Evolutionary conservation across 2,113 vertebrate species (phyloP), one percentile per base, ranked within the genome.

Genomic region (Pogona vitticeps): DNA sequence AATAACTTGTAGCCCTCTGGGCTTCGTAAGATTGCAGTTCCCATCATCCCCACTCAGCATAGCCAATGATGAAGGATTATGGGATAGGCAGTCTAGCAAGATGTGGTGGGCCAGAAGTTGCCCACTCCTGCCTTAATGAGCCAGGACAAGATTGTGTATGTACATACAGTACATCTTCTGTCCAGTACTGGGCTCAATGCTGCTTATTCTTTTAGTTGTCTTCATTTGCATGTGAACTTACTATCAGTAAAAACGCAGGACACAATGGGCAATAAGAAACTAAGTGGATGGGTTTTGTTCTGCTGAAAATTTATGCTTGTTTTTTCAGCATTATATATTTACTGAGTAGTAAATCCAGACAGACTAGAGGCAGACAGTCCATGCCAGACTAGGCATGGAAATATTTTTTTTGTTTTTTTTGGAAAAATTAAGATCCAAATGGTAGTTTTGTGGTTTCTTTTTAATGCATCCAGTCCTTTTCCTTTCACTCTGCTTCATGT

Each of bases 401-500:
- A 76, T 8, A 1, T 42, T 56, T 8, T 23, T 40, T 21, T 31
- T 59, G 28, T 23, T 23, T 70, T 31, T 58, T 28, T 46, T 18
- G 33, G 33, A 71, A 6, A 31, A 83, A 13, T 28, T 26, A 80
- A 38, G 46, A 8, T 7, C 1, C 0, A 0, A 3, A 63, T 9
- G 85, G 42, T 21, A 80, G 46, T 40, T 0, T 2, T 1, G 46
- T 5, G 12, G 42, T 31, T 28, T 87, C 42, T 71, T 2, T 89
- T 84, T 76, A 81, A 76, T 23, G 58, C 1, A 58, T 28, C 12
- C 33, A 40, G 63, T 84, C 78, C 42, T 78, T 26, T 84, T 80
- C 36, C 81, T 90, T 90, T 78, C 73, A 59, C 65, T 67, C 76
- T 81, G 26, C 80, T 89, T 89, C 59, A 7, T 88, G 85, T 46